Conservation (phyloP, 2,113 vertebrate genomes). For the Rhinoptilus africanus region DNA sequence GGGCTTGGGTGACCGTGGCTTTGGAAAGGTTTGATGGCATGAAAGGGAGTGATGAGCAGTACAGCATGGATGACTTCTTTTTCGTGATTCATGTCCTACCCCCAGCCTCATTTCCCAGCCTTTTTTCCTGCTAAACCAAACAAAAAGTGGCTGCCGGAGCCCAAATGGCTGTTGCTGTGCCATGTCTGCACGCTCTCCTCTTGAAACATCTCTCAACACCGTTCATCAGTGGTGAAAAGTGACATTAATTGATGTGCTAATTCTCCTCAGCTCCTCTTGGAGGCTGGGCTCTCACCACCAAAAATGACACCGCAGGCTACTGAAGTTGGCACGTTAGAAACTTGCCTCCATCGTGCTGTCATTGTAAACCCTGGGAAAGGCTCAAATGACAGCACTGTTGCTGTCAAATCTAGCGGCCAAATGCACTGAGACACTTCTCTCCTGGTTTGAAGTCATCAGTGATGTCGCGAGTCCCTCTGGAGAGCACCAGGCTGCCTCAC, state of each 20-base stretch:
- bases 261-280: background rate
- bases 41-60: background rate
- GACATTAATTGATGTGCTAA: background rate
- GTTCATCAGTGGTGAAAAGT: background rate
- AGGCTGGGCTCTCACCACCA: background rate
- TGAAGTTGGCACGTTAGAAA: background rate
- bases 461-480: background rate
- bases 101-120: background rate
- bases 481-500: background rate
- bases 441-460: background rate
- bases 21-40: background rate
- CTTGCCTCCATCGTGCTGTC: background rate
- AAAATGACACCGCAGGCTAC: background rate
- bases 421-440: background rate
- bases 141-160: background rate
- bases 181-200: background rate
- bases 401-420: background rate
- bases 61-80: background rate
- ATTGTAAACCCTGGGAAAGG: background rate
- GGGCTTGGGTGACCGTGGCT: background rate
- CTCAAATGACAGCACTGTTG: background rate
- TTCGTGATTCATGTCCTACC: background rate
- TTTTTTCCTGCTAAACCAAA: background rate
- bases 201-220: background rate
- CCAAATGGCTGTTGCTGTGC: background rate